Conservation (phyloP, 2,797 vertebrate genomes). For the Vultur gryphus region DNA sequence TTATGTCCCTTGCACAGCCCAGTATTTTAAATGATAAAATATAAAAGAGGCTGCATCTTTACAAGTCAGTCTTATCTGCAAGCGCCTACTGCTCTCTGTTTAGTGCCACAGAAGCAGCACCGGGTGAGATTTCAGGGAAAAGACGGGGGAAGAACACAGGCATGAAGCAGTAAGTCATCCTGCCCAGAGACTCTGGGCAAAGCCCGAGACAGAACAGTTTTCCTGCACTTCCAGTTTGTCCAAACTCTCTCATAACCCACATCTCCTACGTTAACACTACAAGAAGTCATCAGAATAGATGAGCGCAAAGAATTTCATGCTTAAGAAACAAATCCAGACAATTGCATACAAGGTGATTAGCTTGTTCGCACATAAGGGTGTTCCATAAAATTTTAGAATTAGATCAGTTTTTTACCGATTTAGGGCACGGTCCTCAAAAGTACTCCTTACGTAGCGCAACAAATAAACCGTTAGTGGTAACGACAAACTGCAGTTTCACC, state of each 20-base stretch:
- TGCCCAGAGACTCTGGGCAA: background rate
- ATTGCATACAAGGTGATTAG: background rate
- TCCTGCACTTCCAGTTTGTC: background rate
- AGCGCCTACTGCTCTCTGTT: background rate
- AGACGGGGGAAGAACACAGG: background rate
- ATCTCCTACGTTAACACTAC: background rate
- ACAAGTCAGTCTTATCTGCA: background rate
- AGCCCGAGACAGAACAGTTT: background rate
- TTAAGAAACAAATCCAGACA: background rate
- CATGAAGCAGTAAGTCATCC: too few relatives aligned
- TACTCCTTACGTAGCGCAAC: fast-evolving
- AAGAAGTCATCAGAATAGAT: background rate
- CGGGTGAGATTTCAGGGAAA: background rate
- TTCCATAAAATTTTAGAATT: background rate
- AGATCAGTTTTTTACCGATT: background rate
- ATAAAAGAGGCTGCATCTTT: background rate
- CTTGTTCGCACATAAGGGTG: background rate
- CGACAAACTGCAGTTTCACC: conserved; percentile 30
- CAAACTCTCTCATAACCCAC: background rate
- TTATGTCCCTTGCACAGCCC: background rate
- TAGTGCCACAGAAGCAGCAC: background rate
- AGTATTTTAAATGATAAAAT: background rate
- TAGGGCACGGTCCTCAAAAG: background rate
- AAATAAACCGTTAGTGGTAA: background rate
- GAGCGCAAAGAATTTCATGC: background rate